Evolutionary conservation across 2,113 vertebrate genomes (phyloP).

Genomic region (Malurus cyaneus): DNA sequence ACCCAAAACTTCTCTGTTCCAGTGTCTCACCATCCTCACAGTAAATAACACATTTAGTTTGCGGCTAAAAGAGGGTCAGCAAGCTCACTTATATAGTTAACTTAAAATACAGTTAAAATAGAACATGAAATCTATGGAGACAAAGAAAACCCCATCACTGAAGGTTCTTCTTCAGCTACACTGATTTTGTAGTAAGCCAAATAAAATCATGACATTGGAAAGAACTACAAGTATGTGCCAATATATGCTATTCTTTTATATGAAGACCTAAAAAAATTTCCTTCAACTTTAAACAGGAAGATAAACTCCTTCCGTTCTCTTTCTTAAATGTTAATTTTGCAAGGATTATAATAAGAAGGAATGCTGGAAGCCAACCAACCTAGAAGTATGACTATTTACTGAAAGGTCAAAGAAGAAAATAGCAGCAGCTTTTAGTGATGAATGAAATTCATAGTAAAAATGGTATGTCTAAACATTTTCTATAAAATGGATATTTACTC

Average conservation of each 20-base stretch:
- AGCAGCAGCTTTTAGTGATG: neutral
- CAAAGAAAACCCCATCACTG: neutral
- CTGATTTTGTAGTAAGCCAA: neutral
- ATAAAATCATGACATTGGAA: neutral
- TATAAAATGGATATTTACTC: neutral
- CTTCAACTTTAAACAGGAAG: neutral
- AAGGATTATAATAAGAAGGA: neutral
- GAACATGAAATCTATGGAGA: neutral
- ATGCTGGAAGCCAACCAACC: neutral
- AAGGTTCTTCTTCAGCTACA: neutral
- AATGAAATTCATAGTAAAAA: neutral
- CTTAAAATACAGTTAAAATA: neutral
- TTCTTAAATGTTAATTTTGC: neutral
- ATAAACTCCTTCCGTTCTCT: neutral
- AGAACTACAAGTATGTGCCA: neutral
- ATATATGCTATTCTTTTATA: neutral
- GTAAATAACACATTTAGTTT: neutral
- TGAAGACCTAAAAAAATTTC: neutral
- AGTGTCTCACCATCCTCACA: neutral
- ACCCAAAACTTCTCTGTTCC: neutral
- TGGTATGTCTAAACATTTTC: neutral
- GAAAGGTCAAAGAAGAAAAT: neutral
- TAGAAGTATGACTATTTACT: neutral
- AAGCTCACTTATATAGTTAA: neutral
- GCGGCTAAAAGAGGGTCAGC: neutral